A percentile compares a stretch with the other conserved stretches of the same genome.
Evolutionary conservation across 2,888 invertebrate genomes (phyloP).

Genomic region (Cephus sareptanus): DNA sequence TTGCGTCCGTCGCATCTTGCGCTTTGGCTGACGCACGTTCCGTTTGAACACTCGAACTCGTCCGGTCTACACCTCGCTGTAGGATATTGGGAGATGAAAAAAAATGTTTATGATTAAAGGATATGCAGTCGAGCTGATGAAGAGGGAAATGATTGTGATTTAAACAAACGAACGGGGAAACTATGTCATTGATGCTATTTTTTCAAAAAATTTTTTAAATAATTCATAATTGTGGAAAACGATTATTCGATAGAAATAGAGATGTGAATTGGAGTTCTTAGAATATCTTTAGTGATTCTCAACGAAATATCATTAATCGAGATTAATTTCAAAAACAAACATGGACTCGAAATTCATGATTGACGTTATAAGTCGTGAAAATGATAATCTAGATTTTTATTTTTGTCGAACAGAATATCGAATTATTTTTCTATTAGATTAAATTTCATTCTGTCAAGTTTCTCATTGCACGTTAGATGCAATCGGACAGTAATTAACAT

Average conservation of each 20-base stretch:
- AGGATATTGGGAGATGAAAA: conserved; percentile 1
- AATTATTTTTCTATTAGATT: neutral
- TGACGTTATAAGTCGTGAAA: neutral
- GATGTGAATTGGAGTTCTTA: neutral
- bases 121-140: conserved; percentile 57
- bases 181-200: too few relatives aligned
- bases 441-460: neutral
- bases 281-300: neutral
- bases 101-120: neutral
- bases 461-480: neutral
- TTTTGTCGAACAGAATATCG: neutral
- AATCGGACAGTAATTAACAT: neutral
- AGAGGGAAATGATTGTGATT: conserved; percentile 25
- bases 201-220: too few relatives aligned
- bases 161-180: neutral
- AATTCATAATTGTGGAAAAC: too few relatives aligned
- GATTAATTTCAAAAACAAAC: neutral
- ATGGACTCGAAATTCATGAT: neutral
- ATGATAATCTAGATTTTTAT: neutral
- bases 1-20: conserved; percentile 64
- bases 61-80: conserved; percentile 64
- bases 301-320: neutral
- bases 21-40: conserved; percentile 68
- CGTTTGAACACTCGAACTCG: conserved; percentile 70
- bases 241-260: neutral